Base-by-base conservation (phyloP, 2,888 invertebrate species). In the Teleiodes luculella region DNA sequence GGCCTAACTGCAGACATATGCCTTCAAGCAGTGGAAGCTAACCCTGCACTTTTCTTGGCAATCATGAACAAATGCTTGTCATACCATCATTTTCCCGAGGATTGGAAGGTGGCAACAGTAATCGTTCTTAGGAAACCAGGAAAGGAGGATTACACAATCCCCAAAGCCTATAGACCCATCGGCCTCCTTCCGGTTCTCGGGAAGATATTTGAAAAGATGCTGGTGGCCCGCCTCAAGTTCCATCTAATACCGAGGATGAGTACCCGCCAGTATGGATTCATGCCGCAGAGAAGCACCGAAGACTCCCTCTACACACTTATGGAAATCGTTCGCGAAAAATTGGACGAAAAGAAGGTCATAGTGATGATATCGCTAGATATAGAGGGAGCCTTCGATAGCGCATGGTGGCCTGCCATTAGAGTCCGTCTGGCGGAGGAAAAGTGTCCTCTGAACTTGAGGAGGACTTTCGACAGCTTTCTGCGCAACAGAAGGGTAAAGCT, bases 231-330 rank as follows among this genome's bases (percentile, higher is more conserved):
- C 11, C 11, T 45, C 11, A 45, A 20, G n/a, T 45, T 4, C 11
- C 28, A 45, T n/a, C 4, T 45, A 2, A 10, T 45, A 5, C 45
- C 45, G 1, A 20, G n/a, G 28, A 6, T n/a, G 28, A 45, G n/a
- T 28, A 10, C n/a, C 5, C 10, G 43, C 0, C 57, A 57, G 11
- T 57, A 54, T n/a, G 52, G 54, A 0, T 57, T 57, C 33, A 39
- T 39, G 33, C 33, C 33, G 5, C 33, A 33, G 8, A 3, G 33
- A 3, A 6, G 33, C n/a, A 33, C 33, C 3, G 37, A 37, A 7
- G 37, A 14, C 37, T 37, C 14, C 37, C 37, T 37, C 37, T 37
- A 13, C 14, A 10, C 3, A 3, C 33, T 33, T 2, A 2, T 33
- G 3, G 2, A n/a, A 2, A 3, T 6, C 8, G 10, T 33, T 6